phyloP scores from a whole-genome alignment of 2,797 vertebrate genomes.

The Coluber constrictor region DNA sequence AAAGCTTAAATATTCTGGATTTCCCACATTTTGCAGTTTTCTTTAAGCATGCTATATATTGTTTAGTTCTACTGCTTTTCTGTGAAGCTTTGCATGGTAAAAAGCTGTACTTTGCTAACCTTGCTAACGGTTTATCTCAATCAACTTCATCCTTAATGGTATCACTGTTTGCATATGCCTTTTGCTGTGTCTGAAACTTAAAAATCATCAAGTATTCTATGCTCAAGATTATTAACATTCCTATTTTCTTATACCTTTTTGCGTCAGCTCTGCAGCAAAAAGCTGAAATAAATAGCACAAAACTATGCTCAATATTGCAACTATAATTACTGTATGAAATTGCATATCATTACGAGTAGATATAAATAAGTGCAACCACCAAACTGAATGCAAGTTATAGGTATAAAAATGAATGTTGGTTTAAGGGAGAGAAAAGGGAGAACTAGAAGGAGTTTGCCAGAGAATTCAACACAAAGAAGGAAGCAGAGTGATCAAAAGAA shows the following conservation, averaged over 20 bases:
- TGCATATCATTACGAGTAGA: constrained; percentile 6
- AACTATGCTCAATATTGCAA: neutral
- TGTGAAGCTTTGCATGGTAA: neutral
- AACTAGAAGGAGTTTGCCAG: neutral
- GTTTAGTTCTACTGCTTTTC: neutral
- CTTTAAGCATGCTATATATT: neutral
- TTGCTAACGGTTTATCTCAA: neutral
- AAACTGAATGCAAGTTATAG: constrained; percentile 17
- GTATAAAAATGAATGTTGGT: neutral
- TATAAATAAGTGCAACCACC: neutral
- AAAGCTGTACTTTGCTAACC: neutral
- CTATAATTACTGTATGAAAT: neutral
- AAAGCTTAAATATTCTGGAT: neutral
- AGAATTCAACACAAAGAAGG: neutral
- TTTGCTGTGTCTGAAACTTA: neutral
- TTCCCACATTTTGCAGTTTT: neutral
- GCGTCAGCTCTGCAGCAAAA: neutral
- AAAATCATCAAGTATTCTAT: neutral
- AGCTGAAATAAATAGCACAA: neutral
- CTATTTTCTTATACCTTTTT: neutral
- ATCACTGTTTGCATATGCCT: neutral
- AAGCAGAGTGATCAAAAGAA: neutral
- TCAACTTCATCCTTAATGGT: neutral
- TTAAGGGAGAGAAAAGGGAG: neutral
- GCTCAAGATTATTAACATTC: neutral